phyloP scores from a whole-genome alignment of 2,113 vertebrate species.

The Myotis yumanensis region DNA sequence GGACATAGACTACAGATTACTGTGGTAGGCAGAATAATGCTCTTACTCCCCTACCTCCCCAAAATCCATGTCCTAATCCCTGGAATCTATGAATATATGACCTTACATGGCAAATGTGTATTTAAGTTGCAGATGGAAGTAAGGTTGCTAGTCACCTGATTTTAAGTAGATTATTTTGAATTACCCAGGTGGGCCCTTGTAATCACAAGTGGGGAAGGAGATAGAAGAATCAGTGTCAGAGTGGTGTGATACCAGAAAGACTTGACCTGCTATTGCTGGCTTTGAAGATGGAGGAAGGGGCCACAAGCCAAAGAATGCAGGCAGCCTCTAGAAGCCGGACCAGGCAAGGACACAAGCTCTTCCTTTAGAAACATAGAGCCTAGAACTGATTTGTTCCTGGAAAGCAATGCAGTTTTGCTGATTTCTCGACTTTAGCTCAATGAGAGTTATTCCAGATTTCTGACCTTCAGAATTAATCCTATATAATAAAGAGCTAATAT shows the following conservation, averaged over 20 bases:
- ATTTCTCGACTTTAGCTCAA: background rate
- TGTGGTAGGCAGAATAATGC: background rate
- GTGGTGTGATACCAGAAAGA: background rate
- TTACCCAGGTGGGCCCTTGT: background rate
- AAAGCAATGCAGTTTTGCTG: background rate
- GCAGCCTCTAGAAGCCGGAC: background rate
- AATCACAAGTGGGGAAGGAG: background rate
- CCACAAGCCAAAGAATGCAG: background rate
- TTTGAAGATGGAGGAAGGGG: background rate
- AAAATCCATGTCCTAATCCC: background rate
- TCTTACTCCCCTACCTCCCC: rapidly evolving
- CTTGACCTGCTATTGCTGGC: background rate
- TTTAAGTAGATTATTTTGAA: background rate
- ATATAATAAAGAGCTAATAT: too few relatives aligned
- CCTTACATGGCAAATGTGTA: background rate
- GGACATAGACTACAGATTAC: background rate
- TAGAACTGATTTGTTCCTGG: background rate
- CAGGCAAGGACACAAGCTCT: background rate
- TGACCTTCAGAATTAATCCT: background rate
- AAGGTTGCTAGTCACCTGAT: background rate
- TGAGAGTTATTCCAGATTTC: background rate
- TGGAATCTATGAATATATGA: background rate
- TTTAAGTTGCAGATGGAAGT: background rate
- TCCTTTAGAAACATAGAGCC: rapidly evolving
- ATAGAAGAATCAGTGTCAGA: background rate